Conservation (phyloP, 2,888 invertebrate genomes). For the Lamellibrachia satsuma region DNA sequence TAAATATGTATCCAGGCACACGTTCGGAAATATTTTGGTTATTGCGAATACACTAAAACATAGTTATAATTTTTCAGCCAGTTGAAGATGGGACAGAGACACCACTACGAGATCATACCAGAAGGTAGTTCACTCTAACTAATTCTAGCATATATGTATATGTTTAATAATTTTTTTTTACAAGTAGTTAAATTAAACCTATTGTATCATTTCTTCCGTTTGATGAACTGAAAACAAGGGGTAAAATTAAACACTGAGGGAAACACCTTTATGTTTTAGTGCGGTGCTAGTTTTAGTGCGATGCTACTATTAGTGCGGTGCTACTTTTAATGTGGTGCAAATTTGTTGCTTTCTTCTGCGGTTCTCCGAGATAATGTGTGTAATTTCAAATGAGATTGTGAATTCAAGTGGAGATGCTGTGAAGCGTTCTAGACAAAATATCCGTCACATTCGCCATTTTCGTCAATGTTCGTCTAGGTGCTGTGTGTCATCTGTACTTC, state of each 20-base stretch:
- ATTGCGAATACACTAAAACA: slow-evolving; percentile 28
- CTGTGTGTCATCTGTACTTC: slow-evolving; percentile 71
- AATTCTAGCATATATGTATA: slow-evolving; percentile 23
- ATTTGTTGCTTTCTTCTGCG: no score
- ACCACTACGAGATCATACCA: slow-evolving; percentile 63
- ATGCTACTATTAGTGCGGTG: no score
- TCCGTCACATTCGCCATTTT: not conserved
- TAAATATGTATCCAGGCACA: not conserved
- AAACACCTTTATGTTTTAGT: not conserved
- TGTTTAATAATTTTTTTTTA: not conserved
- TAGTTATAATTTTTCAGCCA: slow-evolving; percentile 47
- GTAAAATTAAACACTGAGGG: not conserved
- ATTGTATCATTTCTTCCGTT: not conserved
- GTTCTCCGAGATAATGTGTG: no score
- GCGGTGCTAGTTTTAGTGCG: no score
- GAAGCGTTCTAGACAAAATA: no score
- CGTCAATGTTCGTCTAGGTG: slow-evolving; percentile 45
- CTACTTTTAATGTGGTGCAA: no score
- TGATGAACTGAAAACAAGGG: not conserved
- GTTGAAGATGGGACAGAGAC: slow-evolving; percentile 45
- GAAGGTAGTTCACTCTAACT: slow-evolving; percentile 47
- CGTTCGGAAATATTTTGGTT: not conserved
- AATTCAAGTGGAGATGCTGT: no score
- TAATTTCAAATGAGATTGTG: no score
- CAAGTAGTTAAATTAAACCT: not conserved